phyloP scores from a whole-genome alignment of 92 coral and sea anemone genomes.

The Hydrozoanthus gracilis region DNA sequence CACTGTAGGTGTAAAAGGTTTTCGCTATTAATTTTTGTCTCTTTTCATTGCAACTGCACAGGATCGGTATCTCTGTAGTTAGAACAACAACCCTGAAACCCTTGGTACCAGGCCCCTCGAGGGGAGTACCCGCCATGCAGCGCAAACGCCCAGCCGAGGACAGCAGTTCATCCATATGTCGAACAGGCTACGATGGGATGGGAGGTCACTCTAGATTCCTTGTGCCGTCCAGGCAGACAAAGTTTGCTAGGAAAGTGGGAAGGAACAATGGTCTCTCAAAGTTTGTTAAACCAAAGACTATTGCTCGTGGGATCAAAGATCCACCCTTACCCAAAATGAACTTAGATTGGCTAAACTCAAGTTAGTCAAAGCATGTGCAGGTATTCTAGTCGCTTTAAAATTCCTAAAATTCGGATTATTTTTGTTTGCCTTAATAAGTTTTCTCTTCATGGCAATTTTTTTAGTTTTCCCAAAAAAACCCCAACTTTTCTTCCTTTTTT shows the following conservation, averaged over 20 bases:
- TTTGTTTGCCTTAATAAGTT: too few relatives aligned
- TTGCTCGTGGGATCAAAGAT: slow-evolving; percentile 14
- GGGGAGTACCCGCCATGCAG: background rate
- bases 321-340: slow-evolving; percentile 44
- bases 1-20: background rate
- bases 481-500: too few relatives aligned
- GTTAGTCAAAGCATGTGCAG: background rate
- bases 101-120: slow-evolving; percentile 8
- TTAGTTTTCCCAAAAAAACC: too few relatives aligned
- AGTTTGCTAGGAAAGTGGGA: slow-evolving; percentile 36
- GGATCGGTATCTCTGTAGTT: slow-evolving; percentile 32
- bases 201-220: slow-evolving; percentile 35
- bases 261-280: slow-evolving; percentile 40
- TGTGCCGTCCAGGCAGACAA: slow-evolving; percentile 26
- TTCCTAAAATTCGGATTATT: too few relatives aligned
- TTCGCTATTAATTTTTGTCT: background rate
- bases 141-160: slow-evolving; percentile 41
- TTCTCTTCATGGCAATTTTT: too few relatives aligned
- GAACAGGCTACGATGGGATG: slow-evolving; percentile 32
- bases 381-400: too few relatives aligned
- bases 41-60: background rate
- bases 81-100: slow-evolving; percentile 23
- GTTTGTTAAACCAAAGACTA: slow-evolving; percentile 4
- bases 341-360: slow-evolving; percentile 33
- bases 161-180: slow-evolving; percentile 12